phyloP scores from a whole-genome alignment of 2,888 invertebrate species.

The Neuroscelio doddi region DNA sequence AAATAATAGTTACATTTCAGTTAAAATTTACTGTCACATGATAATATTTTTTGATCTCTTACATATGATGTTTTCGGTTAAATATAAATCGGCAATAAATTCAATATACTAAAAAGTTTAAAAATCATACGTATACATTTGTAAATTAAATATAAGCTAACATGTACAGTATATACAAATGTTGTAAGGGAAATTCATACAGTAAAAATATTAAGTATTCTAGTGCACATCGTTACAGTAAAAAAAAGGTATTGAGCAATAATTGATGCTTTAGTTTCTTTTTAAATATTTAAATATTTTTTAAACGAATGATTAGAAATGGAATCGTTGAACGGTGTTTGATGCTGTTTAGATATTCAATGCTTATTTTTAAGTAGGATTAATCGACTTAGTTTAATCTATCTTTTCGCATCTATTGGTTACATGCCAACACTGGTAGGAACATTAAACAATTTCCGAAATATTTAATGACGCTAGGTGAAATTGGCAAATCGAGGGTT shows the following conservation, averaged over 20 bases:
- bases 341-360: slow-evolving; percentile 25
- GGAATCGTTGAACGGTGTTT: slow-evolving; percentile 17
- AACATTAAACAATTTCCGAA: slow-evolving; percentile 39
- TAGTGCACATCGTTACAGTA: not conserved
- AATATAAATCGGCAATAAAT: slow-evolving; percentile 1
- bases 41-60: not conserved
- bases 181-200: not conserved
- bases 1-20: no score
- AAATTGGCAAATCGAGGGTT: not conserved
- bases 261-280: not conserved
- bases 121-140: not conserved
- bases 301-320: not conserved
- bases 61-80: not conserved
- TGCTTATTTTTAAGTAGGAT: slow-evolving; percentile 31
- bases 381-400: not conserved
- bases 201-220: slow-evolving; percentile 4
- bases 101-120: no score
- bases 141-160: slow-evolving; percentile 5
- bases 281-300: no score
- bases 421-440: slow-evolving; percentile 53
- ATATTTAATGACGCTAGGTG: not conserved
- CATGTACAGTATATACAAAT: slow-evolving; percentile 11
- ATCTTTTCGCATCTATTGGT: slow-evolving; percentile 40
- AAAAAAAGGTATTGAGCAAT: slow-evolving; percentile 1
- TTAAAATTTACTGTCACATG: no score